These are phyloP conservation scores for Cabera pusaria DNA, from an alignment of 2,888 invertebrate genomes.

Conservation along the genomic window DNA sequence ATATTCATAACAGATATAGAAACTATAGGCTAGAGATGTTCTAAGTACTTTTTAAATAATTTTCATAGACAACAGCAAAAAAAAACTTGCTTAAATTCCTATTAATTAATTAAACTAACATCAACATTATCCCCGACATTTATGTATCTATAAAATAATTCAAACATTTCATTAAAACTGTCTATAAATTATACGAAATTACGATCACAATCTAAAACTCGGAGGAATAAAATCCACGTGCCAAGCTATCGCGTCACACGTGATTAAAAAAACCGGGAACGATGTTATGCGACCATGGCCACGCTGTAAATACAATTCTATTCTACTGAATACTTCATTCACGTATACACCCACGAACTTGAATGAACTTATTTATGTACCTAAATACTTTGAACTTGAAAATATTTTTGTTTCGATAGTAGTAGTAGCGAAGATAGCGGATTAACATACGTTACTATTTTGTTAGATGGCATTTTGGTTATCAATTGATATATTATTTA, in stretches of 20 bases:
- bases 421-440: background rate
- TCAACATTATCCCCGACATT: background rate
- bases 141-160: conserved; percentile 10
- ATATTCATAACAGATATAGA: too few species aligned
- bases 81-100: too few species aligned
- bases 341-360: conserved; percentile 31
- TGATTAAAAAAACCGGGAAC: conserved; percentile 18
- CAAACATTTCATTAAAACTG: conserved; percentile 9
- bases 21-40: too few species aligned
- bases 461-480: too few species aligned
- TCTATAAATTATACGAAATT: conserved; percentile 11
- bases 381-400: conserved; percentile 6
- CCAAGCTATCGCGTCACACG: background rate
- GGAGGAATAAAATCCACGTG: conserved; percentile 5
- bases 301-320: conserved; percentile 28
- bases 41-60: too few species aligned
- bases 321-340: conserved; percentile 29
- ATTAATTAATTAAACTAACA: too few species aligned
- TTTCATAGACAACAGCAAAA: too few species aligned
- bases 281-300: conserved; percentile 18
- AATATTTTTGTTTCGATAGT: conserved; percentile 7
- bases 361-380: conserved; percentile 27
- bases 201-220: too few species aligned
- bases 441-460: conserved; percentile 11
- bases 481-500: too few species aligned